These are phyloP conservation scores for Hemistola chrysoprasaria DNA, from an alignment of 2,888 invertebrate genomes.

Conservation along the genomic window DNA sequence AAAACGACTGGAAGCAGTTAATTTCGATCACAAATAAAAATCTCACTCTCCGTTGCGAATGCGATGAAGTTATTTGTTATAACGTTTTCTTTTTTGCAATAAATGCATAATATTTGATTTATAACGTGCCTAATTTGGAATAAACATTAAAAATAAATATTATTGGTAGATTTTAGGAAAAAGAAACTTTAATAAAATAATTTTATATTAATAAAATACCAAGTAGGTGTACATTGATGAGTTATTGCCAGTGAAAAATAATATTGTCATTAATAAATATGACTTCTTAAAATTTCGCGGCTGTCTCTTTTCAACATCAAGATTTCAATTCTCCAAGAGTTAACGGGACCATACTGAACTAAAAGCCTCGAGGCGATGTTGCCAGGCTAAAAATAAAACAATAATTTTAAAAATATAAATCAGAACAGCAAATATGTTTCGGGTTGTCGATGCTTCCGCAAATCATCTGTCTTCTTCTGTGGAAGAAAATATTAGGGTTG, in stretches of 20 bases:
- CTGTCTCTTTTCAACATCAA: constrained; percentile 7
- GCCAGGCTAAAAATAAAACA: constrained; percentile 26
- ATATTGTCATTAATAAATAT: constrained; percentile 1
- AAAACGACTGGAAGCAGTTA: constrained; percentile 45
- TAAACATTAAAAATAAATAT: not conserved
- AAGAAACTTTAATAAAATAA: too few species aligned
- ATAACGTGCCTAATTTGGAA: constrained; percentile 12
- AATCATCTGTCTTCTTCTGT: constrained; percentile 59
- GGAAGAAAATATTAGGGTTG: constrained; percentile 41
- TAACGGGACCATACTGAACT: constrained; percentile 26
- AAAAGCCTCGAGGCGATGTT: constrained; percentile 42
- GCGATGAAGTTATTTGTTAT: constrained; percentile 49
- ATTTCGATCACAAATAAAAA: constrained; percentile 56
- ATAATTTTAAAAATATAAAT: constrained; percentile 47
- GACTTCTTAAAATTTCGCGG: constrained; percentile 5
- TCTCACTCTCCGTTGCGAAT: constrained; percentile 41
- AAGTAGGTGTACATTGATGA: too few species aligned
- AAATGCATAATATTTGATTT: constrained; percentile 14
- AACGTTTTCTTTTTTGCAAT: constrained; percentile 36
- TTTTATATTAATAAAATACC: too few species aligned
- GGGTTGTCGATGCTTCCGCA: constrained; percentile 56
- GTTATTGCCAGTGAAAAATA: too few species aligned
- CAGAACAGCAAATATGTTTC: constrained; percentile 47
- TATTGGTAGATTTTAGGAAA: too few species aligned
- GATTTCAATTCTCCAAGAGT: constrained; percentile 3